Base-by-base conservation (phyloP, 1,140 invertebrate genomes). In the Zaprionus vittiger region DNA sequence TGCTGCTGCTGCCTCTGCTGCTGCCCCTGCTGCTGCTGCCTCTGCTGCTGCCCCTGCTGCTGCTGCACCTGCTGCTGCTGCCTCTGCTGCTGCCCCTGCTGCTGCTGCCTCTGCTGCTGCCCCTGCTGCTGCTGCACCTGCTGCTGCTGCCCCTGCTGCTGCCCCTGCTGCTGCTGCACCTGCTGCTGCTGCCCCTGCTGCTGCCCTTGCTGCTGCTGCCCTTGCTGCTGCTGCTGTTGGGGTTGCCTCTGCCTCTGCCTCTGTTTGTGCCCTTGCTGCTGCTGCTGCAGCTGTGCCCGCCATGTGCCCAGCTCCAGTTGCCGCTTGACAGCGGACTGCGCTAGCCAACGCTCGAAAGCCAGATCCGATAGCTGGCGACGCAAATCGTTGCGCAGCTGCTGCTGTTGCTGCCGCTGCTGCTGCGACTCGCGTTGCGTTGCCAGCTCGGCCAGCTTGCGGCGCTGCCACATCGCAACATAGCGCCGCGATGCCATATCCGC, bases 261-360 rank as follows among this genome's bases (percentile, higher is more conserved):
- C 1, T 28, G 28, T 28, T 28, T 7, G 7, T 31, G n/a, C 2
- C 2, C 1, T 5, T 11, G 17, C 7, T 9, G 24, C 60, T 34
- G 6, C 22, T 24, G 57, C 22, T 34, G 22, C 15, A 6, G 41
- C 1, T 31, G 54, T 1, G n/a, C 17, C 9, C 55, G 54, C 7
- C 15, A n/a, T 1, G n/a, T 1, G 7, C n/a, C 4, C 17, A 2
- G 9, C 28, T 11, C 3, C 3, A 31, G 22, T 12, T 24, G 28
- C 31, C 11, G 1, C 14, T 47, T 54, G 17, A 9, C 1, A 1
- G 54, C 37, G 37, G 38, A 11, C 20, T 64, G 68, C 1, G 47
- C 4, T 24, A 80, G 31, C 78, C 78, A 80, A 12, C 78, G 78
- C 20, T 80, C 54, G 64, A 70, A 80, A 11, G 78, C 74, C 0